Evolutionary conservation across 2,797 vertebrate species (phyloP).

Genomic region (Neosalanx taihuensis): DNA sequence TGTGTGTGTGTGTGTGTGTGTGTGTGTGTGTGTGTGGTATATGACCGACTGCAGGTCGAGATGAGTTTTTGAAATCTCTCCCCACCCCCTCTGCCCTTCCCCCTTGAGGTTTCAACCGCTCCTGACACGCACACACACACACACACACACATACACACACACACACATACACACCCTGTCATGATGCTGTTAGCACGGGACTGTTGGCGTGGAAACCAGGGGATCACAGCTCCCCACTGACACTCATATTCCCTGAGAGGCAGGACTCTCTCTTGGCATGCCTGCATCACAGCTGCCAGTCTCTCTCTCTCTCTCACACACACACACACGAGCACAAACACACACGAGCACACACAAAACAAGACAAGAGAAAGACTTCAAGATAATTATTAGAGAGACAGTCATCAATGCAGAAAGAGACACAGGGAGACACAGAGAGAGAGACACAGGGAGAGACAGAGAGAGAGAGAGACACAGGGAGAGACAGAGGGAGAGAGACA

Average conservation of each 20-base stretch:
- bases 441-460: constrained; percentile 44
- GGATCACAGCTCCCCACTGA: constrained; percentile 45
- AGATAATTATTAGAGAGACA: neutral
- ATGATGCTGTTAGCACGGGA: constrained; percentile 48
- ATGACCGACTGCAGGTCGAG: constrained; percentile 45
- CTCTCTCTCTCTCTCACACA: constrained; percentile 49
- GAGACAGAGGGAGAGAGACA: constrained; percentile 26
- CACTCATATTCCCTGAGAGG: constrained; percentile 41
- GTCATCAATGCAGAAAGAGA: neutral
- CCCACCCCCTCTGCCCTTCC: constrained; percentile 53
- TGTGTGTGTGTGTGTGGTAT: constrained; percentile 20
- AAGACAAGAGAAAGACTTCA: neutral
- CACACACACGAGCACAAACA: constrained; percentile 16
- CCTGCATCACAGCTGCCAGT: constrained; percentile 62
- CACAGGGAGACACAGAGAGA: neutral
- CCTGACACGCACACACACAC: constrained; percentile 22
- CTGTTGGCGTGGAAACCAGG: constrained; percentile 61
- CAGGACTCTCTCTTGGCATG: constrained; percentile 51
- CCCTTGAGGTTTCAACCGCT: constrained; percentile 14
- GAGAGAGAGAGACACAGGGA: constrained; percentile 20
- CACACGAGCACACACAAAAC: neutral
- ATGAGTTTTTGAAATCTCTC: constrained; percentile 66
- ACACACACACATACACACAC: neutral
- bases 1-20: neutral
- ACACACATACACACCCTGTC: constrained; percentile 6